Evolutionary conservation across 2,113 vertebrate species (phyloP).

Genomic region (Marcusenius ussheri): DNA sequence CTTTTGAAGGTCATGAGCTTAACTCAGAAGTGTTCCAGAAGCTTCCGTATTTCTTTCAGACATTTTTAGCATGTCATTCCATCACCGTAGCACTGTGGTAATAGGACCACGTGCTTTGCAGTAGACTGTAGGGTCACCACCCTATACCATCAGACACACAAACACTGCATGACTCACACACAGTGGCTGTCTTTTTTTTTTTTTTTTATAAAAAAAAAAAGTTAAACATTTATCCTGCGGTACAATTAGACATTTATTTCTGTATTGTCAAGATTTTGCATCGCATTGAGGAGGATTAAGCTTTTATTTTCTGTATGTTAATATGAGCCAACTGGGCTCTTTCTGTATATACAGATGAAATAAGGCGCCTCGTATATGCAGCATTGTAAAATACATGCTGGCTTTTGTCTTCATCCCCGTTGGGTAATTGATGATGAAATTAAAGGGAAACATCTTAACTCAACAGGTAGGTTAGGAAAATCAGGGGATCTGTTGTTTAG

Average conservation of each 20-base stretch:
- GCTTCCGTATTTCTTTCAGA: neutral
- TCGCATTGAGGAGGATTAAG: neutral
- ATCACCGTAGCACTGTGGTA: neutral
- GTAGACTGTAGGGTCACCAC: neutral
- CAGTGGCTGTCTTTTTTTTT: neutral
- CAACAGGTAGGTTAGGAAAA: neutral
- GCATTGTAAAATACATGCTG: neutral
- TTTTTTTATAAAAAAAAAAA: neutral
- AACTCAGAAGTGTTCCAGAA: neutral
- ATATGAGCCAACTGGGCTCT: neutral
- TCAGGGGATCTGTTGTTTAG: neutral
- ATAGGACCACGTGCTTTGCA: neutral
- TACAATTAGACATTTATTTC: conserved; percentile 2
- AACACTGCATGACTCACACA: neutral
- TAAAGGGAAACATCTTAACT: neutral
- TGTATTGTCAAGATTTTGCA: neutral
- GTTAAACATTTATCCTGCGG: neutral
- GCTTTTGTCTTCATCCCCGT: neutral
- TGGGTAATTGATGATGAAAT: neutral
- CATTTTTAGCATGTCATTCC: neutral
- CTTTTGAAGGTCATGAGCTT: neutral
- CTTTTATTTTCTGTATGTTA: neutral
- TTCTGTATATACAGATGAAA: neutral
- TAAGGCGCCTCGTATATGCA: neutral
- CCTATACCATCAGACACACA: neutral